Evolutionary conservation across 2,113 vertebrate genomes (phyloP), one percentile per base, ranked within the genome.

Genomic region (Brachyhypopomus occidentalis): DNA sequence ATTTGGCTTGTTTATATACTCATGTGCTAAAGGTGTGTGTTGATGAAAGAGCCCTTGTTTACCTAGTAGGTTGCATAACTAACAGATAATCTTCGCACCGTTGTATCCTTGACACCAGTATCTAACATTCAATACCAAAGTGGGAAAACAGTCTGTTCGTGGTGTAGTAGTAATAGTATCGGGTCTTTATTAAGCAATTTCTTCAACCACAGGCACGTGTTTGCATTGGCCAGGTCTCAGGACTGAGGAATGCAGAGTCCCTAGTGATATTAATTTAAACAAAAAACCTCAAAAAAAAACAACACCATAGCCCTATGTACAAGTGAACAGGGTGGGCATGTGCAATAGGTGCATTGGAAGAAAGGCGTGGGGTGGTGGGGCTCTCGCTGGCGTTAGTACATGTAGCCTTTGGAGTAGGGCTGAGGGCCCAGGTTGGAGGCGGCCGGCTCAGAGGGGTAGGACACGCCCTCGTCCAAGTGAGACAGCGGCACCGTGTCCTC

Each of bases 401-500:
- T 94, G 91, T 95, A 98, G 92, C 95, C 92, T 91, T 96, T 96
- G 93, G 95, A 92, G 89, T 96, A 97, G 88, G 92, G 91, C 93
- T 98, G 96, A 5, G 93, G 72, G 56, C 94, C 92, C 89, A 94
- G 90, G 87, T 91, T 92, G 69, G 94, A 93, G 0, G 94, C 90
- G 77, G 86, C 84, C 83, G 88, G 90, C 76, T 96, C 95, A 0
- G 95, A 89, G 86, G 95, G 89, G 84, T 94, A 97, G 81, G 94
- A 59, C 0, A 89, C 75, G 0, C 77, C 93, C 87, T 98, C 96
- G 0, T 97, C 97, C 92, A 98, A 91, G 92, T 99, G 98, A 5
- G 96, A 96, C 63, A 98, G 93, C 4, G 98, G 98, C 84, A 99
- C 94, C 0, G 98, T 99, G 91, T 98, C 97, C 91, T 98, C 97